A percentile compares a stretch with the other conserved stretches of the same genome.
phyloP scores from a whole-genome alignment of 2,888 invertebrate species.

The Acleris holmiana region DNA sequence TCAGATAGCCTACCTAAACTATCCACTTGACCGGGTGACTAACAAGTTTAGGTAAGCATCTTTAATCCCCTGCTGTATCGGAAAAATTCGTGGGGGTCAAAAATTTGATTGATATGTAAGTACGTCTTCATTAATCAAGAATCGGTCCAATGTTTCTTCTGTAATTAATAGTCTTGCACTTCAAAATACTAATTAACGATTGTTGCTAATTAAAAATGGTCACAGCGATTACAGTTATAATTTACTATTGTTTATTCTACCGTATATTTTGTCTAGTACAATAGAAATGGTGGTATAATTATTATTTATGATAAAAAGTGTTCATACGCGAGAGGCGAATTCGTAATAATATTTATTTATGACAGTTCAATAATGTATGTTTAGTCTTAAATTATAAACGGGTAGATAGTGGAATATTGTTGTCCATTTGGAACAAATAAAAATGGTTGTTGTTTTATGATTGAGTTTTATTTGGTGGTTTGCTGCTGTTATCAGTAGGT shows the following conservation, averaged over 20 bases:
- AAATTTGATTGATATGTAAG: not conserved
- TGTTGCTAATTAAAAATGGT: not conserved
- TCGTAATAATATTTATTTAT: conserved; percentile 36
- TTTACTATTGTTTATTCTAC: conserved; percentile 6
- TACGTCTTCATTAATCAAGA: not conserved
- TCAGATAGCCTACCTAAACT: too few species aligned
- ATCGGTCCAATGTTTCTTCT: not conserved
- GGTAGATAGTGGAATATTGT: conserved; percentile 60
- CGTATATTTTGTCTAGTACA: conserved; percentile 6
- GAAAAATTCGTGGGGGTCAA: not conserved
- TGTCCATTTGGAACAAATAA: conserved; percentile 59
- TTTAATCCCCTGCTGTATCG: not conserved
- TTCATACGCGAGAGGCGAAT: conserved; percentile 43
- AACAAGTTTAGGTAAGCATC: too few species aligned
- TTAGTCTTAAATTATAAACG: conserved; percentile 56
- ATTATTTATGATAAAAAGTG: conserved; percentile 40
- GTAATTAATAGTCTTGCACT: conserved; percentile 4
- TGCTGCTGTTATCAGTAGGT: not conserved
- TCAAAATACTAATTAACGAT: not conserved
- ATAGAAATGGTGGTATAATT: conserved; percentile 10
- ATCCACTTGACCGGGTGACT: too few species aligned
- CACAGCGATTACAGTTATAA: not conserved
- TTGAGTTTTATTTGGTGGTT: conserved; percentile 8
- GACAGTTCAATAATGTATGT: conserved; percentile 48
- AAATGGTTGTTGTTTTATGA: conserved; percentile 62